phyloP scores from a whole-genome alignment of 2,113 vertebrate species.

The Scortum barcoo region DNA sequence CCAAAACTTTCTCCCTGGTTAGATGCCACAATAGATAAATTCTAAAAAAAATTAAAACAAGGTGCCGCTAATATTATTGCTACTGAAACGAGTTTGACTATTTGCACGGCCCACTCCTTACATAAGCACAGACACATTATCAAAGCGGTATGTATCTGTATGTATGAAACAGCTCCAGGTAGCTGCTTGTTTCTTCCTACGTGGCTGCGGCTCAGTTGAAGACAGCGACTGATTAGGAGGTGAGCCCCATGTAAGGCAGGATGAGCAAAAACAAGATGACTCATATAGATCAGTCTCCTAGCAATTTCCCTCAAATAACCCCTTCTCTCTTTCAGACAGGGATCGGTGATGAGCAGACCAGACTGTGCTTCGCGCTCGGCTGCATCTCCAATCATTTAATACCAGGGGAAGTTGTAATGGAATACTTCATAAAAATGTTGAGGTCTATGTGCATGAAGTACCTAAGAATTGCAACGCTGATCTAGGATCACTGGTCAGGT shows the following conservation, averaged over 20 bases:
- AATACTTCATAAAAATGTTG: slow-evolving; percentile 62
- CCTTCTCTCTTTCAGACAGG: slow-evolving; percentile 47
- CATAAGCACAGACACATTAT: slow-evolving; percentile 16
- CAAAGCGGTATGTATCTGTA: slow-evolving; percentile 36
- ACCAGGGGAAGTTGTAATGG: slow-evolving; percentile 57
- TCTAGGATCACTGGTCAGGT: slow-evolving; percentile 55
- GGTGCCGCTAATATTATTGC: background rate
- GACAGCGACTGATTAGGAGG: slow-evolving; percentile 47
- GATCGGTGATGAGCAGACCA: slow-evolving; percentile 68
- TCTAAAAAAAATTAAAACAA: slow-evolving; percentile 1
- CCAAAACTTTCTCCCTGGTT: background rate
- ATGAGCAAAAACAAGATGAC: slow-evolving; percentile 68
- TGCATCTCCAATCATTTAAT: slow-evolving; percentile 60
- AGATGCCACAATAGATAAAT: background rate
- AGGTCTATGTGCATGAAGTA: slow-evolving; percentile 38
- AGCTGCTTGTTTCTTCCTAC: slow-evolving; percentile 22
- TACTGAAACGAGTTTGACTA: slow-evolving; percentile 23
- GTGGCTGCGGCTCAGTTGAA: slow-evolving; percentile 21
- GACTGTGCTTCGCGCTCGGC: slow-evolving; percentile 57
- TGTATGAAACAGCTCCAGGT: slow-evolving; percentile 39
- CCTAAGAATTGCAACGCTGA: slow-evolving; percentile 39
- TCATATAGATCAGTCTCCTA: slow-evolving; percentile 61
- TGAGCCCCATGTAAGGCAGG: slow-evolving; percentile 51
- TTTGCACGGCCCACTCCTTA: slow-evolving; percentile 23
- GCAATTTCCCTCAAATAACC: slow-evolving; percentile 67